Evolutionary conservation across 2,888 invertebrate genomes (phyloP), one percentile per base, ranked within the genome.

Genomic region (Apamea epomidion): DNA sequence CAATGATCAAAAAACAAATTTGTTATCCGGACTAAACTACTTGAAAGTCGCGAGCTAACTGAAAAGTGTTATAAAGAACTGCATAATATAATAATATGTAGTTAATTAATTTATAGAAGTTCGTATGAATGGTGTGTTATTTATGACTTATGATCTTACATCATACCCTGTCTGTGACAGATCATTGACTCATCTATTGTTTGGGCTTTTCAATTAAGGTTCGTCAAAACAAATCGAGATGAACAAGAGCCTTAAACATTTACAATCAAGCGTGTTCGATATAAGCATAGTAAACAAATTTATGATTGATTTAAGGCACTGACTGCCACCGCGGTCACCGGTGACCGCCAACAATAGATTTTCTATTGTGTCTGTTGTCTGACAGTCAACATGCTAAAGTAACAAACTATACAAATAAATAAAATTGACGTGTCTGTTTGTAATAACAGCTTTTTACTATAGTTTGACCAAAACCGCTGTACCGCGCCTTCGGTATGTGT

Each of bases 171-270:
- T 32, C 54, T 60, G 51, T 48, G 45, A 62, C 5, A n/a, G n/a
- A 74, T 58, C n/a, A 54, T 5, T 81, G 60, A n/a, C 16, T 21
- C 45, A 45, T 68, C 54, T 37, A 73, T 82, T 84, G 79, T 83
- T 79, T 62, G 10, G 21, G 2, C 18, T 45, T 54, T 18, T 48
- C 42, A 68, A 45, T 81, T 7, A 45, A 8, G 32, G 42, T 21
- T 58, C 25, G 12, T 67, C 10, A 58, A 78, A 48, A 78, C 58
- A 75, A 75, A 51, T 48, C 5, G 3, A 29, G 25, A 58, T 18
- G 45, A 29, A 29, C n/a, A 32, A 32, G 32, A 14, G 37, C 14
- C 5, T 29, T 45, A 32, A n/a, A 65, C 8, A 25, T 48, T 67
- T 48, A 58, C 18, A 48, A 21, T 71, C 60, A 71, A 16, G 14